Evolutionary conservation across 2,888 invertebrate genomes (phyloP).

Genomic region (Torymus auratus): DNA sequence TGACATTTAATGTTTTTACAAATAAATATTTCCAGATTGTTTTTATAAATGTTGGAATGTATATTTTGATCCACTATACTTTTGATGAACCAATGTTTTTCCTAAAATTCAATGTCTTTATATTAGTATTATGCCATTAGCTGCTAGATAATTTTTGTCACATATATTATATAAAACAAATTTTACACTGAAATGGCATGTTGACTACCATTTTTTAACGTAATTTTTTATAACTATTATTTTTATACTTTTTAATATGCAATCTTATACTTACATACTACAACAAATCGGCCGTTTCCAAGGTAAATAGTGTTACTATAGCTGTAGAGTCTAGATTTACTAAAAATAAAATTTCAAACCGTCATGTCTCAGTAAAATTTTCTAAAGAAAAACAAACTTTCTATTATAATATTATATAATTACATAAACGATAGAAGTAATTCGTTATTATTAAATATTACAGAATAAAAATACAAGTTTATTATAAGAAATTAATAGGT

Average conservation of each 20-base stretch:
- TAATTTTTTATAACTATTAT: slow-evolving; percentile 18
- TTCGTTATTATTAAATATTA: too few relatives aligned
- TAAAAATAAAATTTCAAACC: background rate
- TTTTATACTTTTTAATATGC: background rate
- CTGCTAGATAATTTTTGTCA: slow-evolving; percentile 27
- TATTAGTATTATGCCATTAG: slow-evolving; percentile 27
- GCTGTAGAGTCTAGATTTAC: background rate
- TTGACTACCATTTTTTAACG: background rate
- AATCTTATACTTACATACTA: background rate
- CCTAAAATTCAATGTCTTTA: slow-evolving; percentile 19
- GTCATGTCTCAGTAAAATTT: background rate
- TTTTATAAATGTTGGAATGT: slow-evolving; percentile 39
- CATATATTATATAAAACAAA: slow-evolving; percentile 5
- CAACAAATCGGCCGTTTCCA: too few relatives aligned
- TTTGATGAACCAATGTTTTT: slow-evolving; percentile 24
- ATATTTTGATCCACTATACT: slow-evolving; percentile 23
- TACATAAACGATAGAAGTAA: too few relatives aligned
- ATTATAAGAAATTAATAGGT: too few relatives aligned
- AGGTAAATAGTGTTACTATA: too few relatives aligned
- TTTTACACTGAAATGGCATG: slow-evolving; percentile 25
- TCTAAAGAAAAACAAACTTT: too few relatives aligned
- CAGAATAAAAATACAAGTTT: too few relatives aligned
- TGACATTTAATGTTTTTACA: slow-evolving; percentile 25
- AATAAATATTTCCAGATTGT: slow-evolving; percentile 30
- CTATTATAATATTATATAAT: too few relatives aligned